These are phyloP conservation scores for Drosophila rubida DNA, from an alignment of 2,888 invertebrate genomes.

Conservation along the genomic window DNA sequence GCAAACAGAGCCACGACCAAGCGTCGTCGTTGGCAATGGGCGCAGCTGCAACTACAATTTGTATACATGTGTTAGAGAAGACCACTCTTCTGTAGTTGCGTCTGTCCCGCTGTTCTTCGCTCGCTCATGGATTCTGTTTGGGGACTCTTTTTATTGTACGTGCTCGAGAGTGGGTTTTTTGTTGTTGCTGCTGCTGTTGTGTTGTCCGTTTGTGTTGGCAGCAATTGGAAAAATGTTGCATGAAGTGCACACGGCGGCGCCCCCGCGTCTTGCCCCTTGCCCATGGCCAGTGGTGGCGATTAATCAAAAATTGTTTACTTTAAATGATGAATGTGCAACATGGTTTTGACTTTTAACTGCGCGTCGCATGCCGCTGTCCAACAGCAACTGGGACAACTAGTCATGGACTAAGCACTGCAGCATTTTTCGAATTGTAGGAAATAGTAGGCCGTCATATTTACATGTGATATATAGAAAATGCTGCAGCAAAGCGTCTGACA, in stretches of 20 bases:
- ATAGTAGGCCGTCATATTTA: constrained; percentile 61
- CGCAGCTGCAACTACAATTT: constrained; percentile 73
- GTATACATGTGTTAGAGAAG: constrained; percentile 71
- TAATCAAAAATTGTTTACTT: constrained; percentile 81
- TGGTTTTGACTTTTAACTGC: constrained; percentile 70
- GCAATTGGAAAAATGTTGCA: constrained; percentile 78
- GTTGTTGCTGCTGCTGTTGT: not conserved
- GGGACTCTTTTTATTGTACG: constrained; percentile 59
- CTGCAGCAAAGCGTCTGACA: constrained; percentile 40
- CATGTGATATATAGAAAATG: constrained; percentile 68
- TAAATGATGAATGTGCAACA: constrained; percentile 81
- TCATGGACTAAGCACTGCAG: constrained; percentile 58
- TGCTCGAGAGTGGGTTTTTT: constrained; percentile 56
- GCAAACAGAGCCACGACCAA: constrained; percentile 34
- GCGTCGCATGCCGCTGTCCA: constrained; percentile 44
- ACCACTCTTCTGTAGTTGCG: constrained; percentile 10
- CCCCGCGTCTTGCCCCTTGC: constrained; percentile 12
- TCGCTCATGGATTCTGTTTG: constrained; percentile 39
- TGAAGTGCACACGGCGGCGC: constrained; percentile 55
- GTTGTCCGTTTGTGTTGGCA: constrained; percentile 37
- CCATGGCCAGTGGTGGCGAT: constrained; percentile 61
- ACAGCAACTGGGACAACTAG: constrained; percentile 22
- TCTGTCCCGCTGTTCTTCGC: not conserved
- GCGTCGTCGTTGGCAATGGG: constrained; percentile 24
- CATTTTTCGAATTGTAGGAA: constrained; percentile 44